Evolutionary conservation across 30 jellyfish, hydroid and myxozoan genomes (phyloP).

Genomic region (Sanderia malayensis): DNA sequence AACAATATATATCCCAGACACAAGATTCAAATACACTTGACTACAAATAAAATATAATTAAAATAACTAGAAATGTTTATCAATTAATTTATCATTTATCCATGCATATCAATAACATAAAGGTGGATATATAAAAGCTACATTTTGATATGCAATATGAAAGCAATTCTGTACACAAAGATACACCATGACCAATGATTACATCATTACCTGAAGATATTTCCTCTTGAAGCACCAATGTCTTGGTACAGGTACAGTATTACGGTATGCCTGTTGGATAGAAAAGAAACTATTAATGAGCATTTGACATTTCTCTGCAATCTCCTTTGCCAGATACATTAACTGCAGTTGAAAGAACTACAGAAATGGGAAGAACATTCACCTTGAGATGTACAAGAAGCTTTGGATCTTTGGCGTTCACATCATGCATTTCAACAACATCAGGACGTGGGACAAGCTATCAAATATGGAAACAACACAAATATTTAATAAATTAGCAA

Average conservation of each 20-base stretch:
- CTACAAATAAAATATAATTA: too few species aligned
- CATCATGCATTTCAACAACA: conserved; percentile 99
- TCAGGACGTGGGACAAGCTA: conserved; percentile 99
- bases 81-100: too few species aligned
- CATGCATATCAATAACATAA: too few species aligned
- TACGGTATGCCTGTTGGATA: conserved; percentile 87
- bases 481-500: background rate
- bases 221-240: conserved; percentile 99
- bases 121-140: too few species aligned
- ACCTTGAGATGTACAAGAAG: conserved; percentile 95
- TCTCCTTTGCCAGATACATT: too few species aligned
- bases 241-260: conserved; percentile 99
- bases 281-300: background rate
- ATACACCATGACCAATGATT: background rate
- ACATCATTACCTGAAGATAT: conserved; percentile 66
- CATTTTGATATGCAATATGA: too few species aligned
- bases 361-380: background rate
- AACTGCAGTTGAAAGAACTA: too few species aligned
- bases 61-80: too few species aligned
- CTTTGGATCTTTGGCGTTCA: conserved; percentile 94
- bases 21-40: too few species aligned
- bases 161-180: too few species aligned
- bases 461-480: background rate
- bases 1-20: too few species aligned
- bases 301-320: too few species aligned